Evolutionary conservation across 1,140 invertebrate genomes (phyloP), one percentile per base, ranked within the genome.

Genomic region (Sarcophaga peregrina): DNA sequence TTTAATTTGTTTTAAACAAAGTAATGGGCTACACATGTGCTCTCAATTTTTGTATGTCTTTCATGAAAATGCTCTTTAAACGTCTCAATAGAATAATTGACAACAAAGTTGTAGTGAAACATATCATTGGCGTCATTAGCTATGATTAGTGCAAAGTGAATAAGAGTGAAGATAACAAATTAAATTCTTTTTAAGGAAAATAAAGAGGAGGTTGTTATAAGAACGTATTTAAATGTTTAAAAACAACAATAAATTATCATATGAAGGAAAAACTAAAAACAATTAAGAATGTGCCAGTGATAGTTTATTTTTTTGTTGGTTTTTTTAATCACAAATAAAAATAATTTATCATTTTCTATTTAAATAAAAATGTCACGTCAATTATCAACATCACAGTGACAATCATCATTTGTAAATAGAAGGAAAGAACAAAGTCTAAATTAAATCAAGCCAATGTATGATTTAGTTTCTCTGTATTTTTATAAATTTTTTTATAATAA

Each of bases 381-480:
- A 82, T 25, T 46, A 82, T n/a, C 54, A 37, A 4, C 58, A 82
- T 20, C 13, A 82, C 58, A 45, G 1, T 4, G 4, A 2, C 25
- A 37, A 37, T 37, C 25, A 37, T 37, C 25, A 37, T 37, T 37
- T 37, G 25, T 37, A 68, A 83, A 62, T n/a, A 68, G 72, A 83
- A 15, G 11, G 80, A 83, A 78, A 46, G 25, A 78, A 52, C 48
- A 78, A 78, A 50, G 47, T 78, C 58, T 72, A 82, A 73, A 82
- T 50, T 72, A 82, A 82, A 82, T 50, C 20, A 82, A 82, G 62
- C 17, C 62, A 81, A 68, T 68, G 20, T 15, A 4, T 58, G 15
- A 37, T 37, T n/a, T n/a, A n/a, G n/a, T n/a, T n/a, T n/a, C n/a
- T n/a, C n/a, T n/a, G n/a, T n/a, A n/a, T n/a, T n/a, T n/a, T n/a